Percentiles rank a stretch among this genome's conserved stretches.
These are phyloP conservation scores for Microtus montanus DNA, from an alignment of 2,113 vertebrate genomes.

Conservation along the genomic window DNA sequence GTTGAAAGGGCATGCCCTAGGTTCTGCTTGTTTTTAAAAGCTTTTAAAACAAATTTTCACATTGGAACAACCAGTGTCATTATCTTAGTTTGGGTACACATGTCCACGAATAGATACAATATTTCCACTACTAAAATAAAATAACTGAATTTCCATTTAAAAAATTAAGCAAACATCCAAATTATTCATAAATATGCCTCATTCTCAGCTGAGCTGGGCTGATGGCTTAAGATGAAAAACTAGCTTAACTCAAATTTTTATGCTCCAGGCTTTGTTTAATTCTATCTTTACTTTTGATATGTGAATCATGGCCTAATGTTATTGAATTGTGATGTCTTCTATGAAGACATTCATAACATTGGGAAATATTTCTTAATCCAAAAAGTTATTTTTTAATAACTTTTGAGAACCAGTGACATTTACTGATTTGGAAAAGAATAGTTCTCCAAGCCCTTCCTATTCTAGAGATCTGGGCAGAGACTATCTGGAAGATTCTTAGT, in stretches of 20 bases:
- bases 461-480: not conserved
- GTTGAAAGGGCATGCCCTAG: not conserved
- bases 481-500: no score
- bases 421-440: not conserved
- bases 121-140: not conserved
- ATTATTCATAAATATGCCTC: not conserved
- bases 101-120: not conserved
- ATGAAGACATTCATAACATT: not conserved
- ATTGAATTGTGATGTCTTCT: not conserved
- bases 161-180: not conserved
- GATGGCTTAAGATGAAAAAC: conserved; percentile 1
- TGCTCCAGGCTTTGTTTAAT: not conserved
- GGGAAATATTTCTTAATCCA: not conserved
- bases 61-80: not conserved
- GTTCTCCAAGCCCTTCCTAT: not conserved
- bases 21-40: not conserved
- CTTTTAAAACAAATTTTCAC: conserved; percentile 7
- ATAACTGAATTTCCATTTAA: not conserved
- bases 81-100: not conserved
- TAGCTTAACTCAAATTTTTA: not conserved
- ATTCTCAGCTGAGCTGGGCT: not conserved
- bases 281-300: not conserved
- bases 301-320: not conserved
- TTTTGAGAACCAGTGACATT: not conserved
- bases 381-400: not conserved